These are phyloP conservation scores for Edolisoma coerulescens DNA, from an alignment of 2,113 vertebrate genomes.

Conservation along the genomic window DNA sequence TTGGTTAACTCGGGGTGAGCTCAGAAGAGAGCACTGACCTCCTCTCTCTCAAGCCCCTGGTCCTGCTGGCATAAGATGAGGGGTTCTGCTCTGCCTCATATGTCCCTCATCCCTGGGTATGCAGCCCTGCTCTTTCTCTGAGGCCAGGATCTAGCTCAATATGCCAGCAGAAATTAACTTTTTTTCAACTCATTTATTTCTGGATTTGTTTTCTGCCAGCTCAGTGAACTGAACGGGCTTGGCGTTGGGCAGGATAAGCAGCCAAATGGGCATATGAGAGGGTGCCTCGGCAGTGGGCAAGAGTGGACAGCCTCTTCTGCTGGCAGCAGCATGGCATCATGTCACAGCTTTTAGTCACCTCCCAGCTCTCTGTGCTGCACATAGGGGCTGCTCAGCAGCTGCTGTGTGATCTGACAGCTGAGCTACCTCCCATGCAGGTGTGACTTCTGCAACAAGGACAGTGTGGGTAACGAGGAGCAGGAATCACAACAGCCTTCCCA, in stretches of 20 bases:
- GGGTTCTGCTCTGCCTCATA: background rate
- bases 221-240: background rate
- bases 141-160: background rate
- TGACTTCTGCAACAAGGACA: background rate
- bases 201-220: background rate
- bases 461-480: rapidly evolving
- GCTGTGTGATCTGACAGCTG: background rate
- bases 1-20: background rate
- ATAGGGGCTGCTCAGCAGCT: background rate
- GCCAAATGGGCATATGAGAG: background rate
- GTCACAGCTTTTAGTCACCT: background rate
- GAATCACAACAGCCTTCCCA: background rate
- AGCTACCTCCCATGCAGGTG: background rate
- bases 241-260: background rate
- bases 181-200: background rate
- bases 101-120: background rate
- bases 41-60: background rate
- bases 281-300: background rate
- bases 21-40: background rate
- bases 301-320: background rate
- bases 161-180: background rate
- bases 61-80: background rate
- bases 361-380: background rate
- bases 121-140: background rate
- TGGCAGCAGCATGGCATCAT: background rate